Base-by-base conservation (phyloP, 2,888 invertebrate genomes). In the Tachina fera region DNA sequence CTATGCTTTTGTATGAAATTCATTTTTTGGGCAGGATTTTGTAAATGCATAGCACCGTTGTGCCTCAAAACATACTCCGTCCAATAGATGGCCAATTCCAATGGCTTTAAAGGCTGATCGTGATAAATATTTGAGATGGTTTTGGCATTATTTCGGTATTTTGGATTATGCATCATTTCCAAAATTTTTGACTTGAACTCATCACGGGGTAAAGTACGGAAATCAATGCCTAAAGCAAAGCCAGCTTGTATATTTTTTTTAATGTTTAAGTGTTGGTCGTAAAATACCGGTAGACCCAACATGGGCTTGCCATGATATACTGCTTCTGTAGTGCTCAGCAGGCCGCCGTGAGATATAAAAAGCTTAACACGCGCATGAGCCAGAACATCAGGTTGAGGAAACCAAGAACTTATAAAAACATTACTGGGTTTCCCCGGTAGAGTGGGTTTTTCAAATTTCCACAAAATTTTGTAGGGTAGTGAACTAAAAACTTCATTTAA, bases 321-420 rank as follows among this genome's bases (percentile, higher is more conserved):
- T 0, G 93, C 91, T 87, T 94, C 94, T 22, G 92, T 92, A 5
- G 93, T 91, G 67, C 94, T 93, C 22, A 94, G 90, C 14, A 94
- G 90, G 0, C 94, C 94, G 0, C 94, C 94, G 88, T 95, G 94
- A 0, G 93, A 94, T 60, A 95, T 93, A 77, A 94, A 94, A 0
- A 93, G 89, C 43, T 91, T 92, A 0, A 93, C 91, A 39, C 93
- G 93, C 0, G 92, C 91, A 89, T 94, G 94, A n/a, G 92, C 92
- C 31, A 92, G 79, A 8, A 93, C 89, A 72, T 92, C 93, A 1
- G 90, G 83, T 82, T 93, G 93, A 6, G 93, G 93, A 60, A 92
- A 90, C 93, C 93, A 93, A 31, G 91, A 89, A 39, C 88, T 89
- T 9, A 91, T 91, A 5, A 90, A 87, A 1, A 93, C 90, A 49